Percentiles rank a stretch among this genome's conserved stretches.
These are phyloP conservation scores for Bubo scandiacus DNA, from an alignment of 2,113 vertebrate genomes.

Conservation along the genomic window DNA sequence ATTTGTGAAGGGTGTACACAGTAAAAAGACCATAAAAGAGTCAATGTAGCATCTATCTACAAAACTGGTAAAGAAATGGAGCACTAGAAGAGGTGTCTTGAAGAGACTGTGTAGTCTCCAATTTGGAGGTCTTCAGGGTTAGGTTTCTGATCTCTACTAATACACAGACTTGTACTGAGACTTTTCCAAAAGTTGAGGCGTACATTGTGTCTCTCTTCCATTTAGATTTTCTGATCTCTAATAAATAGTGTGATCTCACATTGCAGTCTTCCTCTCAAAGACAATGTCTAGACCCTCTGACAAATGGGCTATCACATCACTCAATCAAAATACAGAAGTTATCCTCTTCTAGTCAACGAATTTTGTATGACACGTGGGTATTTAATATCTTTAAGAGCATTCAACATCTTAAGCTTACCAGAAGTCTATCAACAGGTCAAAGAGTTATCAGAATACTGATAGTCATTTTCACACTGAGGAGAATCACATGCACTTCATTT, in stretches of 20 bases:
- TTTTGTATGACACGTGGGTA: neutral
- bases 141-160: neutral
- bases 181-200: neutral
- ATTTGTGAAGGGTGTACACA: neutral
- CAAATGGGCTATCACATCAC: neutral
- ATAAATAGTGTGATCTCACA: neutral
- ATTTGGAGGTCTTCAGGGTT: neutral
- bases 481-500: neutral
- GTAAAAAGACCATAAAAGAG: neutral
- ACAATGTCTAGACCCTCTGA: neutral
- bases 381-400: slow-evolving; percentile 55
- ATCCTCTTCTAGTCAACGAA: neutral
- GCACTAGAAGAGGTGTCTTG: neutral
- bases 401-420: neutral
- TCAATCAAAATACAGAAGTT: neutral
- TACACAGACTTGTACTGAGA: neutral
- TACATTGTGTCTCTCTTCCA: neutral
- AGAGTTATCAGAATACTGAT: neutral
- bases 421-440: slow-evolving; percentile 25
- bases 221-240: neutral
- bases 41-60: neutral
- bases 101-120: neutral
- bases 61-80: neutral
- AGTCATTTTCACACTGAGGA: neutral
- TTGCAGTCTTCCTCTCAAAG: neutral